A percentile compares a stretch with the other conserved stretches of the same genome.
phyloP scores from a whole-genome alignment of 2,113 vertebrate species.

The Rhodinocichla rosea region DNA sequence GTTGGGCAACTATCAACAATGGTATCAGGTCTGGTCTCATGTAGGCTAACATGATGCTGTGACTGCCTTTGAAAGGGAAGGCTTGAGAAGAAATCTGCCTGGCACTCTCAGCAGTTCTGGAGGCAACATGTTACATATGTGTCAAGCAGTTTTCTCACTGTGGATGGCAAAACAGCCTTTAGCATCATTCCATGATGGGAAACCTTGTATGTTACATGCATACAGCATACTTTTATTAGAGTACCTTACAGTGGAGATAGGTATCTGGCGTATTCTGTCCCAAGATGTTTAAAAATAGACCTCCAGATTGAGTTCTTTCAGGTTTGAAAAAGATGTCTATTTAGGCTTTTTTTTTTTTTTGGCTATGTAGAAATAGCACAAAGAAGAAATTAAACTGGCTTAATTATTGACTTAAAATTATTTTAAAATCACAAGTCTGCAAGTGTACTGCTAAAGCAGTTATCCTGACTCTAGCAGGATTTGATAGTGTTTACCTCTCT shows the following conservation, averaged over 20 bases:
- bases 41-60: not conserved
- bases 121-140: not conserved
- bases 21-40: not conserved
- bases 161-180: not conserved
- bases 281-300: not conserved
- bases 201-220: not conserved
- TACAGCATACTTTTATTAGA: not conserved
- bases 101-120: not conserved
- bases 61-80: not conserved
- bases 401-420: not conserved
- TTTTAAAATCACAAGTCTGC: not conserved
- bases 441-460: not conserved
- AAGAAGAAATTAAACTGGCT: not conserved
- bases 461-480: not conserved
- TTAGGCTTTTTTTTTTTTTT: not conserved
- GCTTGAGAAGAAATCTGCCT: not conserved
- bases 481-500: not conserved
- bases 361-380: not conserved
- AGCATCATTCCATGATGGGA: rapidly evolving
- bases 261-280: not conserved
- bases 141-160: not conserved
- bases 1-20: not conserved
- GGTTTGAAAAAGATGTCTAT: not conserved
- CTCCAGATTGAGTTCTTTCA: not conserved
- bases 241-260: not conserved